Percentiles rank a stretch among this genome's conserved stretches.
Conservation (phyloP, 2,797 vertebrate genomes). For the Emydoidea blandingii region DNA sequence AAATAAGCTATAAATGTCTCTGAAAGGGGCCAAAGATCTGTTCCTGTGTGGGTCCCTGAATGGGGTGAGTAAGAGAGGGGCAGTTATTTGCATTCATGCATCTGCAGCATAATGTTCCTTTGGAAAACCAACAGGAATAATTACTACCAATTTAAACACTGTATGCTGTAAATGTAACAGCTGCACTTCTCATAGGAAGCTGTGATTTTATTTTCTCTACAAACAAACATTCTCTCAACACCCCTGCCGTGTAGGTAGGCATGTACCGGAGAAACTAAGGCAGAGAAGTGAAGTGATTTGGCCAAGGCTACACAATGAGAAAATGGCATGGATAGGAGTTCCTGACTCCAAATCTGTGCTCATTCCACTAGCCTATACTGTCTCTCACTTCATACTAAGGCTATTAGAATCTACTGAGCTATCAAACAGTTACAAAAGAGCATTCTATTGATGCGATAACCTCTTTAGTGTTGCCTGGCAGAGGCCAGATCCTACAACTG, state of each 20-base stretch:
- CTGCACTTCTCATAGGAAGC: neutral
- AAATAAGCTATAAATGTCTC: neutral
- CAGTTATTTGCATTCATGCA: accelerated
- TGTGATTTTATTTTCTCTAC: neutral
- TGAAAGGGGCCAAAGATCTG: neutral
- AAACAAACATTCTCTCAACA: neutral
- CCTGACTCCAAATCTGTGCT: neutral
- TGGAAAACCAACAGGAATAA: neutral
- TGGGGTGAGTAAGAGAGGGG: neutral
- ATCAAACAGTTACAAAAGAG: neutral
- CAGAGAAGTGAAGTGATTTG: neutral
- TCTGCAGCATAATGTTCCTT: neutral
- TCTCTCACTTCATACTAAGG: neutral
- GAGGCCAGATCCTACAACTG: neutral
- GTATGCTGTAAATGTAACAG: neutral
- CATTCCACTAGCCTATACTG: neutral
- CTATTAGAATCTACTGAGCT: neutral
- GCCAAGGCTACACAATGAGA: neutral
- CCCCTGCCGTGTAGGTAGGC: accelerated
- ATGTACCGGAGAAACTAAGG: neutral
- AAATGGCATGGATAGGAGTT: neutral
- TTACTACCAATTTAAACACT: neutral
- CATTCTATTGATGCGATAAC: neutral
- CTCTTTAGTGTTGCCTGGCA: neutral
- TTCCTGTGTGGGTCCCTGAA: neutral